Evolutionary conservation across 2,113 vertebrate species (phyloP), one percentile per base, ranked within the genome.

Genomic region (Nestor notabilis): DNA sequence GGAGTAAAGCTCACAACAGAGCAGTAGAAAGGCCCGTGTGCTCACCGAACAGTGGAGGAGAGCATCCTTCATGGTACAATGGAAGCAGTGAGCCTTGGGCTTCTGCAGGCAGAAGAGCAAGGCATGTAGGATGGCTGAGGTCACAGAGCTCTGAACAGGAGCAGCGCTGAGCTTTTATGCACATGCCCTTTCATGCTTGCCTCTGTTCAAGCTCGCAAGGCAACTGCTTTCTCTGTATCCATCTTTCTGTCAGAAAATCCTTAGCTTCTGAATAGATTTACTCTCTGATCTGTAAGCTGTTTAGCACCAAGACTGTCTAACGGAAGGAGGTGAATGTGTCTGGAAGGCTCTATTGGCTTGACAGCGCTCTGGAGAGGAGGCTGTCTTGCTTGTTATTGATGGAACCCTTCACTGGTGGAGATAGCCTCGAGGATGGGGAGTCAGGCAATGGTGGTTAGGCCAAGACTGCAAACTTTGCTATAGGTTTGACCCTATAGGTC

Each of bases 201-300:
- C 52, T 91, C 64, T 61, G 2, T 43, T 93, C 85, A 16, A 25
- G 44, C 60, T 0, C 6, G 61, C n/a, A 53, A 66, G 46, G 69
- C 63, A 93, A 49, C 39, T 19, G 70, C 58, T 85, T 52, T 39
- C 84, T 87, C 58, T 49, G 69, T 79, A 90, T 96, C 87, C 72
- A 31, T 97, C 95, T 91, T 84, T 47, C 63, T 96, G 92, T 94
- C 93, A 90, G 95, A 97, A 96, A 97, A 95, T 95, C 91, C 92
- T 94, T 93, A 80, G 55, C 50, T 44, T 78, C 58, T 56, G 72
- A 49, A 95, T 61, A 83, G 85, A 84, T 94, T 94, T 92, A 53
- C 81, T 96, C 79, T 95, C 50, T 5, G 2, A 9, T 85, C 89
- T 89, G 74, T 41, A 64, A 68, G 82, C 82, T 94, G 50, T 86